Evolutionary conservation across 2,113 vertebrate genomes (phyloP).

Genomic region (Budorcas taxicolor): DNA sequence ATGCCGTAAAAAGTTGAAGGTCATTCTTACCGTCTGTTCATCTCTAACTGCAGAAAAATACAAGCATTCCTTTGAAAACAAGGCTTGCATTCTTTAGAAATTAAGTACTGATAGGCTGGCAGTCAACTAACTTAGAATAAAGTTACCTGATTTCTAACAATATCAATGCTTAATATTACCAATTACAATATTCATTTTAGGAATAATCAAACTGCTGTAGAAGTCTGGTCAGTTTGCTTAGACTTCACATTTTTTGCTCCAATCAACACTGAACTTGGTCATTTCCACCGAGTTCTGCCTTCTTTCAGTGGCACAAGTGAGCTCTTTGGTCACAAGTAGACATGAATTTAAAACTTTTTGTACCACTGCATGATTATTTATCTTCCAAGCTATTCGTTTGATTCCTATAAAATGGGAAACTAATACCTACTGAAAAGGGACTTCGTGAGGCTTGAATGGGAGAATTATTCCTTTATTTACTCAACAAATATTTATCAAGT

Average conservation of each 20-base stretch:
- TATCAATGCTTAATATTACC: neutral
- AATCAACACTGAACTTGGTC: neutral
- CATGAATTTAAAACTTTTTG: neutral
- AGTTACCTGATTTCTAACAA: neutral
- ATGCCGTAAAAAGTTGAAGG: conserved; percentile 13
- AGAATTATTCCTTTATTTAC: neutral
- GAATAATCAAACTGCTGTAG: neutral
- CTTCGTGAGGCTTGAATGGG: neutral
- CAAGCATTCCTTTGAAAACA: neutral
- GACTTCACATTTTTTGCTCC: neutral
- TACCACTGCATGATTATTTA: neutral
- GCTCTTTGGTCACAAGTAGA: neutral
- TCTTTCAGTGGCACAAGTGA: neutral
- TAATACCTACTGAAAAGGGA: neutral
- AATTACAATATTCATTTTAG: neutral
- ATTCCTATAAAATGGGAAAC: neutral
- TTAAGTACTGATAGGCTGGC: neutral
- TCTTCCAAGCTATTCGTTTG: neutral
- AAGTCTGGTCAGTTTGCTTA: neutral
- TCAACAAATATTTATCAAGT: neutral
- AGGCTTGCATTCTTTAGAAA: neutral
- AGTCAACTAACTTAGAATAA: neutral
- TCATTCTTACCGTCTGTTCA: conserved; percentile 48
- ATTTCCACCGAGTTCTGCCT: neutral
- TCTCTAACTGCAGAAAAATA: conserved; percentile 15